Conservation (phyloP, 1,140 invertebrate genomes). For the Latrodectus geometricus region DNA sequence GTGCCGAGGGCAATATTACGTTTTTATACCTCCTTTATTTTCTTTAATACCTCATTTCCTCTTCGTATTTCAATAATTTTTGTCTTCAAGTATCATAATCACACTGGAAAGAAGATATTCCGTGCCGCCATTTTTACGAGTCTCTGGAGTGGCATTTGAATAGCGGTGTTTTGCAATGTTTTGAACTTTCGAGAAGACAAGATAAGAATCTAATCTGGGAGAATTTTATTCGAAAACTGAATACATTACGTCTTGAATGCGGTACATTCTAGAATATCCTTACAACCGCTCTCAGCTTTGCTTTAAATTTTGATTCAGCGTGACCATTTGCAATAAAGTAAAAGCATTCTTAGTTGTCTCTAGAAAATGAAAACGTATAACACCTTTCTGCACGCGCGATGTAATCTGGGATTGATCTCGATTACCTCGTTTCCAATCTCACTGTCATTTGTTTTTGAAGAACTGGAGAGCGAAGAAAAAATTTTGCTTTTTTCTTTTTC, state of each 20-base stretch:
- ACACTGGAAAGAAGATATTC: constrained; percentile 3
- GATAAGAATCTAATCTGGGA: not conserved
- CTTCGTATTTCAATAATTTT: constrained; percentile 24
- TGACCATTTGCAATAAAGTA: not conserved
- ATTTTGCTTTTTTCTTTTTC: no score
- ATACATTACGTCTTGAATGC: not conserved
- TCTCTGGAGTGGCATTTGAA: not conserved
- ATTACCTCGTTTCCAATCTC: no score
- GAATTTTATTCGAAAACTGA: not conserved
- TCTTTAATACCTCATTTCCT: not conserved
- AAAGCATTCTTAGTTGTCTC: no score
- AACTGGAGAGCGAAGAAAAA: no score
- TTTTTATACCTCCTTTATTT: not conserved
- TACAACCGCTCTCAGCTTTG: not conserved
- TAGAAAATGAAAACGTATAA: no score
- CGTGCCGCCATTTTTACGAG: not conserved
- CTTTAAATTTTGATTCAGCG: not conserved
- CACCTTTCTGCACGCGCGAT: no score
- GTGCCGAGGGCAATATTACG: not conserved
- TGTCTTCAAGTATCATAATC: constrained; percentile 15
- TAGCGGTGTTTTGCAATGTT: not conserved
- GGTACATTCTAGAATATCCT: not conserved
- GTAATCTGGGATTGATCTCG: no score
- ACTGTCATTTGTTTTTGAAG: no score
- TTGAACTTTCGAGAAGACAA: not conserved